Evolutionary conservation across 2,113 vertebrate genomes (phyloP).

Genomic region (Rhizomys pruinosus): DNA sequence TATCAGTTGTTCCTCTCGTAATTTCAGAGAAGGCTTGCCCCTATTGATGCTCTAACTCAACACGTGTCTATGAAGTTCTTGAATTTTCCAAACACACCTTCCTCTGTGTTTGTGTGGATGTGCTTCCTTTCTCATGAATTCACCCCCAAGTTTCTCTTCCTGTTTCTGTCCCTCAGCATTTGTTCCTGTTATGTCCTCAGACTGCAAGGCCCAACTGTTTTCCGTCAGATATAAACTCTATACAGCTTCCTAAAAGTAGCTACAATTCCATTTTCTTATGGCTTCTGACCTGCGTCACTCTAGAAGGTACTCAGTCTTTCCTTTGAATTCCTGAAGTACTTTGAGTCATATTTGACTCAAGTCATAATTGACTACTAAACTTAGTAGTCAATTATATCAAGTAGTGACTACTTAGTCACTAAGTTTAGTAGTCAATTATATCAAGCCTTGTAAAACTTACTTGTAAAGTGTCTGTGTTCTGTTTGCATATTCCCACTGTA

Average conservation of each 20-base stretch:
- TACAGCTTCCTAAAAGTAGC: not conserved
- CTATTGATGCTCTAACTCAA: not conserved
- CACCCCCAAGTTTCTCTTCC: not conserved
- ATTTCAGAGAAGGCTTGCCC: not conserved
- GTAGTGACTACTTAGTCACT: too few relatives aligned
- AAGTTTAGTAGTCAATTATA: not conserved
- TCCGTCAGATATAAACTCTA: not conserved
- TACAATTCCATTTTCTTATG: not conserved
- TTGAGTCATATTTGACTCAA: not conserved
- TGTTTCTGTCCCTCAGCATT: not conserved
- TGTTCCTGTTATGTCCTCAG: not conserved
- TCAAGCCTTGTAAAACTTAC: not conserved
- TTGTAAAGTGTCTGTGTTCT: slow-evolving; percentile 20
- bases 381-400: too few relatives aligned
- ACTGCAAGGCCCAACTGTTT: not conserved
- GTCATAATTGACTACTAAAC: too few relatives aligned
- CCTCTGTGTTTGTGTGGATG: not conserved
- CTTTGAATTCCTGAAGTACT: slow-evolving; percentile 8
- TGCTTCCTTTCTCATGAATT: not conserved
- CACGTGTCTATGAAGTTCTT: not conserved
- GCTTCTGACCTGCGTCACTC: not conserved
- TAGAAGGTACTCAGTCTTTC: not conserved
- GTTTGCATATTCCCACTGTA: not conserved
- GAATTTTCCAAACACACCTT: not conserved
- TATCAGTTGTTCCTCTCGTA: not conserved